These are phyloP conservation scores for Chiloscyllium plagiosum DNA, from an alignment of 2,113 vertebrate genomes.

Conservation along the genomic window DNA sequence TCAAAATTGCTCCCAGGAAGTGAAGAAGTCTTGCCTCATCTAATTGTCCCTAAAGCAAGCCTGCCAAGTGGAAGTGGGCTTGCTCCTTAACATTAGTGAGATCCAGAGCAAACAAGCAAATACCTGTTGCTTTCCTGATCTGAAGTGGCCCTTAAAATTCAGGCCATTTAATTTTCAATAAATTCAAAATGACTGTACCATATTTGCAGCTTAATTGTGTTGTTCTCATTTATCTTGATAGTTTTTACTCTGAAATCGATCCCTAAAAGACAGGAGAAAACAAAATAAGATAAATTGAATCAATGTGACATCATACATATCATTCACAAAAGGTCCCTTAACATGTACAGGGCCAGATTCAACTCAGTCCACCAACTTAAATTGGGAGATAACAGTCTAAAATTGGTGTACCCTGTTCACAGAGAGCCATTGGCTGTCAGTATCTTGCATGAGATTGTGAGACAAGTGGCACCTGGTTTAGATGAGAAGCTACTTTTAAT, in stretches of 20 bases:
- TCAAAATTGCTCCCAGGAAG: no score
- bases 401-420: not conserved
- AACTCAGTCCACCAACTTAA: not conserved
- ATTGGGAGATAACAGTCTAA: not conserved
- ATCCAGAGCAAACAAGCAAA: no score
- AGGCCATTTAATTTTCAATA: not conserved
- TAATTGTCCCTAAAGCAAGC: no score
- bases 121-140: not conserved
- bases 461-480: not conserved
- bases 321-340: not conserved
- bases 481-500: not conserved
- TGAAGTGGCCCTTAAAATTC: not conserved
- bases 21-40: no score
- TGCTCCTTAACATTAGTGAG: no score
- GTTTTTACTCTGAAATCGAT: constrained; percentile 62
- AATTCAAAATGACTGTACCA: constrained; percentile 51
- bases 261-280: constrained; percentile 49
- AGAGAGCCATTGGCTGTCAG: not conserved
- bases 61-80: no score
- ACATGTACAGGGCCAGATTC: not conserved
- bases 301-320: not conserved
- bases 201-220: constrained; percentile 58
- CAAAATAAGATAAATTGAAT: not conserved
- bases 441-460: not conserved
- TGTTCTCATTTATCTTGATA: constrained; percentile 47